phyloP scores from a whole-genome alignment of 2,888 invertebrate genomes.

The Pterostichus madidus region DNA sequence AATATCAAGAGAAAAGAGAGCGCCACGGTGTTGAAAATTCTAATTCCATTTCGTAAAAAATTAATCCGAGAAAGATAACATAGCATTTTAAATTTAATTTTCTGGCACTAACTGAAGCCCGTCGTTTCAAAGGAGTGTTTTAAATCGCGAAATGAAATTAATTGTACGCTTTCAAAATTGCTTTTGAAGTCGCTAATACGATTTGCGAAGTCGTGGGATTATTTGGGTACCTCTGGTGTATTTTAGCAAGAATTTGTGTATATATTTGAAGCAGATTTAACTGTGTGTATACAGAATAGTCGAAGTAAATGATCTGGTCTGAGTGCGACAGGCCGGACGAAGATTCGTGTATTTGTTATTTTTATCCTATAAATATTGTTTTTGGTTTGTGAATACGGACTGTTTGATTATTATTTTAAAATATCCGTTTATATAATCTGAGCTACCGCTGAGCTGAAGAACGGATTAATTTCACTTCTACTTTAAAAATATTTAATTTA shows the following conservation, averaged over 20 bases:
- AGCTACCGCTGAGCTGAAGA: not conserved
- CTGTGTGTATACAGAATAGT: conserved; percentile 16
- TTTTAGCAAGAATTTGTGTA: conserved; percentile 10
- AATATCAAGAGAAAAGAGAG: not conserved
- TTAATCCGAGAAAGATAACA: conserved; percentile 62
- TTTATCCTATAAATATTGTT: conserved; percentile 36
- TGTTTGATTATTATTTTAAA: conserved; percentile 26
- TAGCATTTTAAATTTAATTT: conserved; percentile 63
- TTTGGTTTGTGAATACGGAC: not conserved
- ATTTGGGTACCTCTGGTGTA: conserved; percentile 61
- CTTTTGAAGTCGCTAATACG: conserved; percentile 63
- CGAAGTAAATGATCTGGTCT: conserved; percentile 40
- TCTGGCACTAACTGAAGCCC: conserved; percentile 41
- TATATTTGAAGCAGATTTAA: conserved; percentile 52
- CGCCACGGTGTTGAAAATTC: conserved; percentile 31
- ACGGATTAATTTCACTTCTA: not conserved
- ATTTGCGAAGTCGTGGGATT: conserved; percentile 50
- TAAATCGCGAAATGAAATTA: conserved; percentile 64
- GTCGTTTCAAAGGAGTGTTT: conserved; percentile 62
- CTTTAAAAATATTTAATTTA: no score
- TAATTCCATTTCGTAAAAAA: conserved; percentile 61
- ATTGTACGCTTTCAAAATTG: conserved; percentile 63
- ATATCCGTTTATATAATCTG: conserved; percentile 28
- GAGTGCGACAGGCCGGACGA: conserved; percentile 2
- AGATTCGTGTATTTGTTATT: conserved; percentile 13